A percentile compares a stretch with the other conserved stretches of the same genome.
Evolutionary conservation across 1,140 invertebrate species (phyloP).

Genomic region (Drosophila melanogaster): Release_6_plus_ISO1_MT NT_037436.4:10715001-10715500

Average conservation of each 20-base stretch:
- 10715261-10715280: conserved; percentile 38
- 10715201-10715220: neutral
- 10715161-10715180: conserved; percentile 67
- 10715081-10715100: conserved; percentile 60
- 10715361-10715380: no score
- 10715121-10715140: conserved; percentile 81
- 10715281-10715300: neutral
- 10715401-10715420: no score
- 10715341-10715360: no score
- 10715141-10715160: conserved; percentile 80
- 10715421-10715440: no score
- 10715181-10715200: conserved; percentile 18
- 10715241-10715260: conserved; percentile 54
- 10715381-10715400: no score
- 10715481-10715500: no score
- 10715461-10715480: no score
- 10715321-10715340: neutral
- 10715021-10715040: conserved; percentile 8
- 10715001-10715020: conserved; percentile 27
- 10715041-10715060: conserved; percentile 21
- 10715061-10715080: conserved; percentile 39
- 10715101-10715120: conserved; percentile 81
- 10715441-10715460: no score
- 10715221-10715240: conserved; percentile 24
- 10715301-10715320: neutral